Conservation (phyloP, 2,888 invertebrate genomes). For the Rotaria socialis region DNA sequence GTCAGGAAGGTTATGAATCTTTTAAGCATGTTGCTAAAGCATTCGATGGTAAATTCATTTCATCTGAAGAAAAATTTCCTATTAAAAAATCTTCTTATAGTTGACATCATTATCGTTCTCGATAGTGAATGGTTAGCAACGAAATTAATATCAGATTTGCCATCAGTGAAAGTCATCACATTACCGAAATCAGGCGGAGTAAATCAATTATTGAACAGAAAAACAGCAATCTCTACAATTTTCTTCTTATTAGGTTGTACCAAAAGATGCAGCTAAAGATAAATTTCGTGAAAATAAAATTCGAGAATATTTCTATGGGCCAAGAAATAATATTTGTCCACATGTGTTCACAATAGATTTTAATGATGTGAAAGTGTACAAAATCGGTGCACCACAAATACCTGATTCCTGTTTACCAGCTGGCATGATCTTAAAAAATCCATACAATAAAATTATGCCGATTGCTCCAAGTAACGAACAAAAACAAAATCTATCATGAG, state of each 20-base stretch:
- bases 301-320: conserved; percentile 46
- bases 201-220: background rate
- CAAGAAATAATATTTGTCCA: conserved; percentile 41
- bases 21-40: conserved; percentile 81
- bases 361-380: conserved; percentile 43
- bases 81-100: background rate
- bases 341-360: conserved; percentile 43
- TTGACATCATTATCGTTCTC: conserved; percentile 42
- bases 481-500: background rate
- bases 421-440: conserved; percentile 45
- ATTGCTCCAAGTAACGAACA: conserved; percentile 34
- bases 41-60: conserved; percentile 69
- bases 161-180: conserved; percentile 40
- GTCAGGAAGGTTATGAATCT: conserved; percentile 80
- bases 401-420: conserved; percentile 44
- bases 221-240: background rate
- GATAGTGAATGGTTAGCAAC: conserved; percentile 45
- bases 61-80: background rate
- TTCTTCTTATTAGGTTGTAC: background rate
- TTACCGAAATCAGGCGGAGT: conserved; percentile 47
- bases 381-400: conserved; percentile 44
- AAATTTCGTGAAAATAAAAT: conserved; percentile 41
- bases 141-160: conserved; percentile 41
- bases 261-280: conserved; percentile 19
- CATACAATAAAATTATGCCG: conserved; percentile 40